These are phyloP conservation scores for Thalassarche chlororhynchos DNA, from an alignment of 2,113 vertebrate species.

Conservation along the genomic window DNA sequence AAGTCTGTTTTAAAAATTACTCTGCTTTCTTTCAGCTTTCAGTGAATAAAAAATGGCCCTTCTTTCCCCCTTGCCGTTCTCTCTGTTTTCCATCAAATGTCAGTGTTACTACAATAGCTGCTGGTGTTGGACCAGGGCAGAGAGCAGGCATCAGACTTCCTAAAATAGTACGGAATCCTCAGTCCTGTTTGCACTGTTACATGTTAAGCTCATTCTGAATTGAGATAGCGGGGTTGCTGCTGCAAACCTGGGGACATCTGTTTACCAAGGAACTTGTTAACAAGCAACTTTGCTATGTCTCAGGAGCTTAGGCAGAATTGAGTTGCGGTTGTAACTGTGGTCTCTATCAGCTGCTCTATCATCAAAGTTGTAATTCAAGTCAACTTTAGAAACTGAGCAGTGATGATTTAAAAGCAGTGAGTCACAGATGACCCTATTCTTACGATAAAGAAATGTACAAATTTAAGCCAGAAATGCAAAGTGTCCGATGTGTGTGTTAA, in stretches of 20 bases:
- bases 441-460: not conserved
- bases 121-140: not conserved
- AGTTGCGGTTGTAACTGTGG: not conserved
- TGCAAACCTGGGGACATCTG: not conserved
- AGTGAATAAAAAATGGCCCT: not conserved
- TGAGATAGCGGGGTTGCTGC: not conserved
- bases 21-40: not conserved
- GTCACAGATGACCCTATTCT: not conserved
- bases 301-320: not conserved
- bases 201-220: not conserved
- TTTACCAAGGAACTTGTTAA: not conserved
- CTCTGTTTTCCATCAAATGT: not conserved
- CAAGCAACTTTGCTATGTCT: not conserved
- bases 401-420: not conserved
- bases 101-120: not conserved
- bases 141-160: not conserved
- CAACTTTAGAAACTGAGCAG: not conserved
- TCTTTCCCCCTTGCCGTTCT: not conserved
- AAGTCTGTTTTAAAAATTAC: not conserved
- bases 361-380: not conserved
- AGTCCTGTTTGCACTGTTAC: not conserved
- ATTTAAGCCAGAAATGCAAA: not conserved
- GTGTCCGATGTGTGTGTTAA: not conserved
- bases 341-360: not conserved
- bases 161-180: not conserved